Evolutionary conservation across 2,888 invertebrate species (phyloP), one percentile per base, ranked within the genome.

Genomic region (Acleris laterana): DNA sequence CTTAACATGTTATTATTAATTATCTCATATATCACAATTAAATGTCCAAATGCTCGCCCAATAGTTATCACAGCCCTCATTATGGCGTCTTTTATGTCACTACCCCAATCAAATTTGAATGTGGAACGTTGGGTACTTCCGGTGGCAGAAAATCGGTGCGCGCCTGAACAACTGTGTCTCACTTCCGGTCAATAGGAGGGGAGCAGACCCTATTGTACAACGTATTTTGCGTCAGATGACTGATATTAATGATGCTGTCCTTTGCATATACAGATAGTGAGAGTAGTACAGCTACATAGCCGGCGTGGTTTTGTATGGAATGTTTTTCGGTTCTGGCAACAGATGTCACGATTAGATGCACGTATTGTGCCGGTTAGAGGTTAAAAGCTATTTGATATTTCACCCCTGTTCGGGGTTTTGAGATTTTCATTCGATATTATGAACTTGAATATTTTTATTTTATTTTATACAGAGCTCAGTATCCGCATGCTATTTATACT

Each of bases 131-230:
- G 82, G 84, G 81, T 75, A 86, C 89, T 90, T 93, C 92, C 92
- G 91, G 91, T 90, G 82, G 89, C 87, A 91, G 90, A 91, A 92
- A 92, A 92, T 92, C 91, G 90, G 86, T 85, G 86, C 84, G 82
- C 82, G 80, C 77, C 83, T 86, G 87, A 89, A 90, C 92, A 92
- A 92, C 91, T 90, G 91, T 89, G 86, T 82, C 85, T 81, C 83
- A 82, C 86, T 90, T 93, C 92, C 92, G 92, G 92, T 90, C 90
- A 90, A 81, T 74, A 72, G 67, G 78, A 84, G 86, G 89, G 90
- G 89, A 86, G 82, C 77, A 82, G 51, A 17, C 65, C 65, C 65
- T 28, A 60, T 25, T 17, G 38, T 38, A 42, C 16, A 46, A 13
- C 28, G 50, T 9, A 19, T 62, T 57, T 51, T 48, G 52, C 57